A percentile compares a stretch with the other conserved stretches of the same genome.
These are phyloP conservation scores for Tragelaphus buxtoni DNA, from an alignment of 2,113 vertebrate genomes.

Conservation along the genomic window DNA sequence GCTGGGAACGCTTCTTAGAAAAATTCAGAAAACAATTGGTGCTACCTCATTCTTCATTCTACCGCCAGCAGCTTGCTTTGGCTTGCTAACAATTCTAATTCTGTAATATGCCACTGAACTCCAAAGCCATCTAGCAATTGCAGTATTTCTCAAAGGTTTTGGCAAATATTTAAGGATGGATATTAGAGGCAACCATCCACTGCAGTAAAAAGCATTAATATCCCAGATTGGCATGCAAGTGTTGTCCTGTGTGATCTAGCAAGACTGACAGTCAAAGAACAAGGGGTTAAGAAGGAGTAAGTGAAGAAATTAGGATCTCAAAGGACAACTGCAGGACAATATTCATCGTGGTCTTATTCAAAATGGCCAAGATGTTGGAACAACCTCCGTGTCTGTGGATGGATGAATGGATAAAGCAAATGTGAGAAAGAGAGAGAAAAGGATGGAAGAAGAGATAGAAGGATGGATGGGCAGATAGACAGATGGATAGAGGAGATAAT, in stretches of 20 bases:
- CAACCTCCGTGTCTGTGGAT: accelerated
- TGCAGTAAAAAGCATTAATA: no score
- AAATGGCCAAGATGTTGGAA: neutral
- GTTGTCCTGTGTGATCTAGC: accelerated
- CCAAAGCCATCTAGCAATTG: neutral
- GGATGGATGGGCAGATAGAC: no score
- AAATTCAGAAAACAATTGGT: neutral
- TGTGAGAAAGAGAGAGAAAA: neutral
- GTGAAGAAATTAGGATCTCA: no score
- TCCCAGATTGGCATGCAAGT: neutral
- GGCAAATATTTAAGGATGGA: neutral
- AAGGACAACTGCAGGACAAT: accelerated
- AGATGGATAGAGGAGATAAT: neutral
- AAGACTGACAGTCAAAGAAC: accelerated
- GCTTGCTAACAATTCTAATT: neutral
- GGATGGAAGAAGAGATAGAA: neutral
- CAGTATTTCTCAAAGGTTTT: neutral
- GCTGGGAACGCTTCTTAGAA: neutral
- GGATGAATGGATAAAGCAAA: neutral
- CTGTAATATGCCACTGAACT: neutral
- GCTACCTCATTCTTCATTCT: neutral
- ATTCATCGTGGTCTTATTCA: accelerated
- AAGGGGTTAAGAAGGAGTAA: neutral
- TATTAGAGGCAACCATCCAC: no score
- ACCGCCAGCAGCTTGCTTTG: neutral